These are phyloP conservation scores for Capitella teleta DNA, from an alignment of 1,140 invertebrate genomes.

Conservation along the genomic window DNA sequence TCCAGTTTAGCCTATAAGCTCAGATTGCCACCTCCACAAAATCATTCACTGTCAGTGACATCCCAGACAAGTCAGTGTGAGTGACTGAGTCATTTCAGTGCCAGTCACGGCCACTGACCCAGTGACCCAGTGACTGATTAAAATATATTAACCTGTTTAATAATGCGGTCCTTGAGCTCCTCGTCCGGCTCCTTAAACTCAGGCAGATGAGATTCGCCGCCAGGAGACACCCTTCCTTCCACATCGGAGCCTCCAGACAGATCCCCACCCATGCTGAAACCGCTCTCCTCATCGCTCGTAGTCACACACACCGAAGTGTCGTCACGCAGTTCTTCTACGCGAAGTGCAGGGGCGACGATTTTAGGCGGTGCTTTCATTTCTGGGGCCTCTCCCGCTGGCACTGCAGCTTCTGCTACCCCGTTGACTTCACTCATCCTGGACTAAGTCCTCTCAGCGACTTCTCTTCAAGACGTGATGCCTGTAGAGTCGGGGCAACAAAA, in stretches of 20 bases:
- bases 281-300: constrained; percentile 29
- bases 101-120: background rate
- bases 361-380: background rate
- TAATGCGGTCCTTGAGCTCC: constrained; percentile 30
- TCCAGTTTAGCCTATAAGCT: background rate
- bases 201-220: constrained; percentile 1
- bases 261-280: constrained; percentile 19
- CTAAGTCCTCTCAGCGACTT: constrained; percentile 6
- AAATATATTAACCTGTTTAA: constrained; percentile 20
- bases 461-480: constrained; percentile 5
- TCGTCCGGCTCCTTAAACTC: constrained; percentile 31
- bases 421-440: constrained; percentile 9
- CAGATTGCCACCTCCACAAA: background rate
- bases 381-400: background rate
- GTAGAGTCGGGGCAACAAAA: too few relatives aligned
- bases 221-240: constrained; percentile 10
- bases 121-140: background rate
- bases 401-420: background rate
- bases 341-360: constrained; percentile 1
- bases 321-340: constrained; percentile 25
- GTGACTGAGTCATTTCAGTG: too few relatives aligned
- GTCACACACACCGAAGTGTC: constrained; percentile 19
- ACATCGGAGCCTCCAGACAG: constrained; percentile 19
- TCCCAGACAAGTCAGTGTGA: too few relatives aligned
- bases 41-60: too few relatives aligned